A percentile compares a stretch with the other conserved stretches of the same genome.
These are phyloP conservation scores for Neodiprion fabricii DNA, from an alignment of 1,140 invertebrate genomes.

Conservation along the genomic window DNA sequence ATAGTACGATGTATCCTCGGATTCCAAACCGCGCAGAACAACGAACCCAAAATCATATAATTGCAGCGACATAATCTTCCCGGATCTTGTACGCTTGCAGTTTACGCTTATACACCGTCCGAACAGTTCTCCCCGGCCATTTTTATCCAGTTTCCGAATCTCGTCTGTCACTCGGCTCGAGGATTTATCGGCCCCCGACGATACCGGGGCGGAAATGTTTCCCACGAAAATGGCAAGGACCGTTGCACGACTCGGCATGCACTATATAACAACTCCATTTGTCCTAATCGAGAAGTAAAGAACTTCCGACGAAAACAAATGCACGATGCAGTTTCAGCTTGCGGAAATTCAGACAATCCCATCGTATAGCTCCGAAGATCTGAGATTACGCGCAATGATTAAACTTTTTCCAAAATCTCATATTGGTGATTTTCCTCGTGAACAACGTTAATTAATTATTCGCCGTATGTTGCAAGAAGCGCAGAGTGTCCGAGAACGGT, in stretches of 20 bases:
- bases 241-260: background rate
- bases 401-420: background rate
- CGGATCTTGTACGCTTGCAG: no score
- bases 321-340: background rate
- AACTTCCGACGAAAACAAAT: background rate
- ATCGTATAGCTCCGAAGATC: no score
- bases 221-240: background rate
- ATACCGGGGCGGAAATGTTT: background rate
- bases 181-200: background rate
- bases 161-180: background rate
- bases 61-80: no score
- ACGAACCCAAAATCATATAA: no score
- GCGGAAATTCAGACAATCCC: no score
- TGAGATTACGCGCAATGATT: background rate
- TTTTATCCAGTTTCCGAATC: background rate
- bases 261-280: slow-evolving; percentile 5
- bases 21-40: no score
- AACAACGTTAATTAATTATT: no score
- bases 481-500: no score
- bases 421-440: no score
- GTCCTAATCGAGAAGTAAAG: background rate
- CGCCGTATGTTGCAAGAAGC: no score
- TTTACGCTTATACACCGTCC: background rate
- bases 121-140: background rate
- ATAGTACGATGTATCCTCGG: no score